phyloP scores from a whole-genome alignment of 2,113 vertebrate species.

The Pholis gunnellus region DNA sequence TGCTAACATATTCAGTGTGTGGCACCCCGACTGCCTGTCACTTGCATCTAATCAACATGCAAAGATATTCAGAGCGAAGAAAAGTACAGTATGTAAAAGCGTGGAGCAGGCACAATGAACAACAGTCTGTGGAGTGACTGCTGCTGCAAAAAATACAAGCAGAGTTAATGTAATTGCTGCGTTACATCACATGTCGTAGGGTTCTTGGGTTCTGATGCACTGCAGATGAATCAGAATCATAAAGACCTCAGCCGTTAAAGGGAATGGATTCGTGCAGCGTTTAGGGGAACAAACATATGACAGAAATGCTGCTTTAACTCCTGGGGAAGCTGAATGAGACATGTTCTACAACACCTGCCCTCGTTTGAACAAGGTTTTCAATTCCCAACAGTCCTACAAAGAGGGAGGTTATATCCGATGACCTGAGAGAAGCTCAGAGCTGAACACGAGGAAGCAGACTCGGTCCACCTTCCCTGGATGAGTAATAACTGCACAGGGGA shows the following conservation, averaged over 20 bases:
- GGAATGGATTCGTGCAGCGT: conserved; percentile 5
- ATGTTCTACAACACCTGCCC: conserved; percentile 3
- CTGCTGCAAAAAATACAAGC: conserved; percentile 34
- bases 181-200: conserved; percentile 59
- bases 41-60: conserved; percentile 56
- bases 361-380: conserved; percentile 25
- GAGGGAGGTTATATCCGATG: neutral
- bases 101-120: conserved; percentile 33
- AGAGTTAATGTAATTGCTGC: conserved; percentile 54
- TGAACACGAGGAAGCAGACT: conserved; percentile 5
- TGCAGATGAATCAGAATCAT: conserved; percentile 63
- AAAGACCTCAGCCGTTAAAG: conserved; percentile 44
- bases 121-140: conserved; percentile 29
- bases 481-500: neutral
- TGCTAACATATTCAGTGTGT: conserved; percentile 41
- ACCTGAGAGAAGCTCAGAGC: conserved; percentile 2
- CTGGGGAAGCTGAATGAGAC: neutral
- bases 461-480: neutral
- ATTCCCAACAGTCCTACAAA: conserved; percentile 5
- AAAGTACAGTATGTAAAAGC: conserved; percentile 51
- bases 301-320: conserved; percentile 21
- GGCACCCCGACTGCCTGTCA: conserved; percentile 26
- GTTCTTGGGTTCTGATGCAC: conserved; percentile 46
- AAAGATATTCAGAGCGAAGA: conserved; percentile 56
- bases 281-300: conserved; percentile 14